Evolutionary conservation across 2,113 vertebrate species (phyloP).

Genomic region (Aplodontia rufa): DNA sequence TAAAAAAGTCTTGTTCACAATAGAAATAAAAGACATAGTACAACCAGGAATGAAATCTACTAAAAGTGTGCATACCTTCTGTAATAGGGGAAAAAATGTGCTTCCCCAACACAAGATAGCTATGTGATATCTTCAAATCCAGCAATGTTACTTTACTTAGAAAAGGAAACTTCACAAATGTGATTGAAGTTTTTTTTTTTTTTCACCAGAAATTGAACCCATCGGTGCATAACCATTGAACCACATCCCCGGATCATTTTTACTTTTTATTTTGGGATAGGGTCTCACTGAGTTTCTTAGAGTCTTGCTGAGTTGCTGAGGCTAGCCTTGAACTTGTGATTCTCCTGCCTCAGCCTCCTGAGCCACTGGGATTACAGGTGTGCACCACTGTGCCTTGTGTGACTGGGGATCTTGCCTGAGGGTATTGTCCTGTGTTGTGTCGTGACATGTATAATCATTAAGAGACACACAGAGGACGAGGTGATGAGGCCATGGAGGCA

Average conservation of each 20-base stretch:
- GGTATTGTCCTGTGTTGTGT: neutral
- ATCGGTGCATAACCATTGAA: no score
- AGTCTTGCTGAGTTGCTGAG: no score
- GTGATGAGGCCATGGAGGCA: accelerated
- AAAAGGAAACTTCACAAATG: neutral
- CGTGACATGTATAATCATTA: neutral
- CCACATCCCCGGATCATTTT: no score
- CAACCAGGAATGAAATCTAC: neutral
- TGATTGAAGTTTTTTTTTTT: no score
- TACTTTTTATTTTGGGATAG: no score
- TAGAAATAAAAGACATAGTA: neutral
- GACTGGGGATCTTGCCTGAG: neutral
- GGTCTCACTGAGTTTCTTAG: no score
- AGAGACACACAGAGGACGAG: neutral
- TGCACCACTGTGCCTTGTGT: no score
- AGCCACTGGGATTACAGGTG: no score
- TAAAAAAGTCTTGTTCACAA: neutral
- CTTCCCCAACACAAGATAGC: accelerated
- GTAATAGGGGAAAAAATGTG: no score
- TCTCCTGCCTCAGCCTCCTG: no score
- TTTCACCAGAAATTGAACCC: no score
- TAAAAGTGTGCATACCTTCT: neutral
- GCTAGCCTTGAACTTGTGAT: no score
- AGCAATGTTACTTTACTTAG: neutral
- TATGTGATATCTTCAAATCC: neutral